Evolutionary conservation across 2,888 invertebrate genomes (phyloP).

Genomic region (Leptopterna dolabrata): DNA sequence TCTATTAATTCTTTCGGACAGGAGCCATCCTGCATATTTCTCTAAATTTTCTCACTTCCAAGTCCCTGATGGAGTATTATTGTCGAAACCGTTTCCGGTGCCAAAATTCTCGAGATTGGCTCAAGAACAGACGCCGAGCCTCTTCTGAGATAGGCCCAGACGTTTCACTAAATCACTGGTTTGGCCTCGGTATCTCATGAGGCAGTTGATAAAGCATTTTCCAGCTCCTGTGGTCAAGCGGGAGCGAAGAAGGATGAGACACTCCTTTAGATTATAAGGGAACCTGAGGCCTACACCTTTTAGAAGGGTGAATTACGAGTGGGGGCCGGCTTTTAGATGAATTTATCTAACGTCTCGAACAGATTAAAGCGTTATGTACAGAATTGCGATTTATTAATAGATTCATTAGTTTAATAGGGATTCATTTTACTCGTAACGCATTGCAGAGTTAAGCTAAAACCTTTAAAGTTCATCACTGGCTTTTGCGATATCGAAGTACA

Average conservation of each 20-base stretch:
- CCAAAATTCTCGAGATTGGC: background rate
- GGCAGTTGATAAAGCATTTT: background rate
- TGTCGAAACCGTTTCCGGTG: background rate
- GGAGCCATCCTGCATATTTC: too few species aligned
- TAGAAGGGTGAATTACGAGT: too few species aligned
- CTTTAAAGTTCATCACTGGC: background rate
- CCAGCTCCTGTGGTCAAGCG: background rate
- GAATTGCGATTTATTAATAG: too few species aligned
- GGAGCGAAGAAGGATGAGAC: background rate
- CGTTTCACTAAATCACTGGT: background rate
- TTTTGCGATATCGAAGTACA: background rate
- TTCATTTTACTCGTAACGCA: too few species aligned
- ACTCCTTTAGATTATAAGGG: background rate
- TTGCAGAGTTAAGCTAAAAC: too few species aligned
- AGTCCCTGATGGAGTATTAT: too few species aligned
- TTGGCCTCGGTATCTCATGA: background rate
- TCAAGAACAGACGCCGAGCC: background rate
- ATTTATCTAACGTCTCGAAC: too few species aligned
- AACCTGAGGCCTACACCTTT: background rate
- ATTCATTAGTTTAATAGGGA: too few species aligned
- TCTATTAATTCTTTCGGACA: too few species aligned
- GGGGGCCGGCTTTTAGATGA: too few species aligned
- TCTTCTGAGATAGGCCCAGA: background rate
- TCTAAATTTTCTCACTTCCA: too few species aligned
- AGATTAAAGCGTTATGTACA: too few species aligned